phyloP scores from a whole-genome alignment of 2,113 vertebrate genomes.

The Pteropus alecto region DNA sequence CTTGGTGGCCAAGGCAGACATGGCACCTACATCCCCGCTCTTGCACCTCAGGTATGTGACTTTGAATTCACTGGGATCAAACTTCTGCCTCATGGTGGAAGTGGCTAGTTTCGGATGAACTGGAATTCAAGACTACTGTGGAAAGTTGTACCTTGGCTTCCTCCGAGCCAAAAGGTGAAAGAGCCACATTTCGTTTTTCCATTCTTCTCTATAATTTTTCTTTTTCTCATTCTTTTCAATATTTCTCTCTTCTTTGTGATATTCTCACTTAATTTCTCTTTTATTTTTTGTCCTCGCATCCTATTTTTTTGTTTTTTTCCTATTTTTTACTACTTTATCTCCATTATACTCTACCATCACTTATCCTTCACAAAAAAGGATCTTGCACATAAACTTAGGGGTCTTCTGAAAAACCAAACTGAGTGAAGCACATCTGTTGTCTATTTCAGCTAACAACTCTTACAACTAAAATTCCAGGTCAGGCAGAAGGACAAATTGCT shows the following conservation, averaged over 20 bases:
- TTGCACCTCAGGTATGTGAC: no score
- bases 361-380: neutral
- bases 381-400: neutral
- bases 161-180: no score
- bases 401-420: neutral
- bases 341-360: neutral
- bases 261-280: neutral
- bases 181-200: neutral
- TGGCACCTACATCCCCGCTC: no score
- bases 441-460: neutral
- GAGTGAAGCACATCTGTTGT: neutral
- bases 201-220: neutral
- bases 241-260: neutral
- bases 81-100: no score
- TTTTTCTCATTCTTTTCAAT: neutral
- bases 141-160: no score
- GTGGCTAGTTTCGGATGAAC: no score
- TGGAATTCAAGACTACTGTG: no score
- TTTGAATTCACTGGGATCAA: no score
- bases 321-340: neutral
- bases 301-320: no score
- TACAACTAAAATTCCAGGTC: neutral
- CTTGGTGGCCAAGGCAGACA: no score
- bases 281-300: neutral
- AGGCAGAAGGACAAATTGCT: neutral